Evolutionary conservation across 2,113 vertebrate genomes (phyloP), one percentile per base, ranked within the genome.

Genomic region (Athene noctua): DNA sequence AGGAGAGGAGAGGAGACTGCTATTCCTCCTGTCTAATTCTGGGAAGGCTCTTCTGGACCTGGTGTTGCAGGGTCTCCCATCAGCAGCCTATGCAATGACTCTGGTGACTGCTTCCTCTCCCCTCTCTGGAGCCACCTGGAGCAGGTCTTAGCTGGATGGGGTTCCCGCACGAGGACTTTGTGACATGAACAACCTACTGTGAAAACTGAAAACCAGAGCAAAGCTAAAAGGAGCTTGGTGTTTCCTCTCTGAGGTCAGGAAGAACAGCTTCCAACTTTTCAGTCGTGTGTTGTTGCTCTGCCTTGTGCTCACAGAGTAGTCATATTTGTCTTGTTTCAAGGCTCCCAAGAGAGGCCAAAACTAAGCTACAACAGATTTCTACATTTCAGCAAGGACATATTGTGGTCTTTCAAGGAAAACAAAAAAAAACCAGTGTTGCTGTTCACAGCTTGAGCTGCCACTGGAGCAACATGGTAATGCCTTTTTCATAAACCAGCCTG

Each of bases 351-450:
- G 91, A 94, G 51, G n/a, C 63, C 32, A 73, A 90, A 84, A 47
- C 38, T 84, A 74, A 95, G 62, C 72, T 86, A 55, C 59, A 92
- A 65, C 49, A 82, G 85, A 92, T 88, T 93, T 94, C 47, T 93
- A 65, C 75, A 75, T 88, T 85, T 92, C 94, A 91, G 54, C 70
- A 92, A 73, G 34, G 46, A 85, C 26, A 16, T 47, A 18, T 40
- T 51, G 66, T 88, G 58, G 42, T 83, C 72, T 80, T 88, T 73
- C 63, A 70, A 92, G 58, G 34, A 80, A 86, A 92, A 75, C 40
- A 63, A 90, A 61, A 51, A 82, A 10, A 46, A 40, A 10, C 9
- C 15, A 55, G 23, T 7, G 3, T 52, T 74, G 46, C 63, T 86
- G 47, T 84, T 94, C 52, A 54, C 66, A 83, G 59, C 42, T 83